A percentile compares a stretch with the other conserved stretches of the same genome.
Evolutionary conservation across 2,797 vertebrate species (phyloP).

Genomic region (Xerus rutilus): DNA sequence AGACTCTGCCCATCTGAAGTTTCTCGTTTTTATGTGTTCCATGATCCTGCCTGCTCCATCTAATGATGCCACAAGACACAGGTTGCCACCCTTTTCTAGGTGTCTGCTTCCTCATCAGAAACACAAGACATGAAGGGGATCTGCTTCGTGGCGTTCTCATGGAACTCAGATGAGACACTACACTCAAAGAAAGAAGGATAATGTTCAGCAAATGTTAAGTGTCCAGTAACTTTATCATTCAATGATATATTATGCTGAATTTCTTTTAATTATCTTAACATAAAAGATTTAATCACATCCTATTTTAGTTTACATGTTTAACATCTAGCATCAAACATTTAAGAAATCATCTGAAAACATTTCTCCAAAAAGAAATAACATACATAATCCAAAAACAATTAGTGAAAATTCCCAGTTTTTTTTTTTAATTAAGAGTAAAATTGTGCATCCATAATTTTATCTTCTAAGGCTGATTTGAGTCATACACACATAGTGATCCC

Average conservation of each 20-base stretch:
- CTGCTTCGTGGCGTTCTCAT: not conserved
- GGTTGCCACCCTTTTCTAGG: not conserved
- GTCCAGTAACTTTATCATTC: not conserved
- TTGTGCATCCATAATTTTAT: constrained; percentile 83
- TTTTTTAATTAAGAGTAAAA: constrained; percentile 78
- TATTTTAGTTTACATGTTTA: not conserved
- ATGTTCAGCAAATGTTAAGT: too few species aligned
- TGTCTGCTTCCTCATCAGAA: not conserved
- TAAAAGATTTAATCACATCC: not conserved
- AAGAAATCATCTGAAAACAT: not conserved
- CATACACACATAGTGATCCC: not conserved
- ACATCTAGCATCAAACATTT: not conserved
- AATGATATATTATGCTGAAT: not conserved
- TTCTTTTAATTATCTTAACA: not conserved
- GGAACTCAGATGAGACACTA: not conserved
- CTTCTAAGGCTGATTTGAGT: constrained; percentile 79
- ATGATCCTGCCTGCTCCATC: too few species aligned
- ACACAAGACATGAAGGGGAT: not conserved
- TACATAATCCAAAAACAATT: not conserved
- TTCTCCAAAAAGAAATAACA: not conserved
- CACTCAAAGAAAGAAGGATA: not conserved
- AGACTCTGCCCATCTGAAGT: not conserved
- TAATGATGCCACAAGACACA: not conserved
- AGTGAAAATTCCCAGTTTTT: not conserved
- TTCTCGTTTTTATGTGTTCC: not conserved